These are phyloP conservation scores for Glaucomys volans DNA, from an alignment of 2,113 vertebrate genomes.

Conservation along the genomic window DNA sequence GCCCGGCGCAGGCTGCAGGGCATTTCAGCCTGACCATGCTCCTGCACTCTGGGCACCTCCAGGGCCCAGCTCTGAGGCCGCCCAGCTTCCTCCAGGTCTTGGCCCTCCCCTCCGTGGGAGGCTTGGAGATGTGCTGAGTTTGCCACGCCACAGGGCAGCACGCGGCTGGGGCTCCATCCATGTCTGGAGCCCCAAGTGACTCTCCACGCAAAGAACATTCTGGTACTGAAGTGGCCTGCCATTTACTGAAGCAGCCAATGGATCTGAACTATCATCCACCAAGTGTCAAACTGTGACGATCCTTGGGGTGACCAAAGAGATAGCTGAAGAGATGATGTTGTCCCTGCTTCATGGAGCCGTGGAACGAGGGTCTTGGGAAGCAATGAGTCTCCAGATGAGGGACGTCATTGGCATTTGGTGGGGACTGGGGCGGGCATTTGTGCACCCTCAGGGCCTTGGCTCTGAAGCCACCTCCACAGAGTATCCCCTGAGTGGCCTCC, in stretches of 20 bases:
- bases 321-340: background rate
- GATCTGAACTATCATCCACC: background rate
- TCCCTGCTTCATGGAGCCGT: background rate
- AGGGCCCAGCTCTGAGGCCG: fast-evolving
- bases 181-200: fast-evolving
- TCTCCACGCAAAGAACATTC: background rate
- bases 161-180: fast-evolving
- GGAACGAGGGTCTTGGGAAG: background rate
- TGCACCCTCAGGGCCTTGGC: background rate
- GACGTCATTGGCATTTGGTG: fast-evolving
- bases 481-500: background rate
- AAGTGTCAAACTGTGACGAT: fast-evolving
- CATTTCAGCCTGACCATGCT: fast-evolving
- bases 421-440: fast-evolving
- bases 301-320: background rate
- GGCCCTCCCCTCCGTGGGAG: background rate
- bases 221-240: background rate
- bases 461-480: background rate
- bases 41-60: fast-evolving
- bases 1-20: fast-evolving
- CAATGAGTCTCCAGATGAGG: fast-evolving
- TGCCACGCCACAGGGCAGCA: fast-evolving
- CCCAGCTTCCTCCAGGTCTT: background rate
- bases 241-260: background rate
- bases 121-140: fast-evolving